Base-by-base conservation (phyloP, 2,113 vertebrate genomes). In the Stigmatopora argus region DNA sequence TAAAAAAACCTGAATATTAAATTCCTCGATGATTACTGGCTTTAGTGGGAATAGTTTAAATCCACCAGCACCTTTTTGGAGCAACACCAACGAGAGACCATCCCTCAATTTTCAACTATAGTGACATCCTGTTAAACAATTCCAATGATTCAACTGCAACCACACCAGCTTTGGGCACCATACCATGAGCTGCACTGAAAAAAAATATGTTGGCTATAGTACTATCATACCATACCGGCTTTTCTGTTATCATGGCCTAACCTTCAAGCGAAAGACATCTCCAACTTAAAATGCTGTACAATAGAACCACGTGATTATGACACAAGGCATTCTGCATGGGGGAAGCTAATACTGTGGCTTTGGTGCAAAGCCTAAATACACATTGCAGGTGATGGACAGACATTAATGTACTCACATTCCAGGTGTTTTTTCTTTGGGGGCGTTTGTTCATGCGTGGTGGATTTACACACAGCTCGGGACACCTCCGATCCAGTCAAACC, bases 391-490 rank as follows among this genome's bases (percentile, higher is more conserved):
- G 21, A 53, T 56, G 23, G 68, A 75, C 56, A 65, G 67, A 71
- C 69, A 60, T 19, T 15, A 38, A 85, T 77, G 75, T 58, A 93
- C 96, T 98, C 91, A 98, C 96, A 98, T 90, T 99, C 97, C 89
- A 99, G 92, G 94, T 99, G 97, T 78, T 99, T 99, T 55, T 99
- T 99, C 94, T 99, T 99, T 72, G 97, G 97, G 65, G 93, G 92
- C 81, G 97, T 98, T 88, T 97, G 95, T 83, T 99, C 97, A 72
- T 99, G 97, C 68, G 97, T 99, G 90, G 96, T 98, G 76, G 97
- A 91, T 86, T 99, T 99, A 89, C 97, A 99, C 82, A 98, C 96
- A 3, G 94, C 96, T 65, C 95, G 93, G 69, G 93, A 91, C 64
- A 99, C 95, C 73, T 97, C 96, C 3, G 97, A 98, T 67, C 97